Conservation (phyloP, 23 tunicate genomes). For the Clavelina lepadiformis region DNA sequence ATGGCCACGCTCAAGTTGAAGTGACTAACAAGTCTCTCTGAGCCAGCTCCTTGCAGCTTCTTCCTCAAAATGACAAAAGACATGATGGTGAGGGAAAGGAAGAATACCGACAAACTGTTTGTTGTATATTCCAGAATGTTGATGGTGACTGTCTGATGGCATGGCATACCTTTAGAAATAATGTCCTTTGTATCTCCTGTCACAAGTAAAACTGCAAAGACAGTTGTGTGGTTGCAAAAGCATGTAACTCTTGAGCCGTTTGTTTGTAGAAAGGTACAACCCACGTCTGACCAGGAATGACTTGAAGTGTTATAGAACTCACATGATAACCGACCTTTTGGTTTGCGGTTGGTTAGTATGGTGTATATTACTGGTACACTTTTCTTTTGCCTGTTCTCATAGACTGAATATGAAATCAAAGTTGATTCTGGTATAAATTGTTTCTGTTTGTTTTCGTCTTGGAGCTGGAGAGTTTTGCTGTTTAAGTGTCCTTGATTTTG, state of each 20-base stretch:
- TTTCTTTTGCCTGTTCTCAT: not conserved
- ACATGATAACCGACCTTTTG: slow-evolving; percentile 5
- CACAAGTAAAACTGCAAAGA: slow-evolving; percentile 29
- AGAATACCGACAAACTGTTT: slow-evolving; percentile 13
- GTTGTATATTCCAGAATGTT: slow-evolving; percentile 9
- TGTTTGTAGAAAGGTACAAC: slow-evolving; percentile 3
- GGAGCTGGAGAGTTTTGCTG: not conserved
- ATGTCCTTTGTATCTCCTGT: not conserved
- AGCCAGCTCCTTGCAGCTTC: not conserved
- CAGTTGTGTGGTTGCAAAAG: slow-evolving; percentile 39
- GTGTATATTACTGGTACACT: slow-evolving; percentile 29
- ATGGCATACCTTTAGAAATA: not conserved
- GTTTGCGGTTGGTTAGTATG: not conserved
- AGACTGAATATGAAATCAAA: slow-evolving; percentile 18
- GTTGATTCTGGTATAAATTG: slow-evolving; percentile 3
- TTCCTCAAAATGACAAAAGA: not conserved
- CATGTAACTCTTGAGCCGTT: slow-evolving; percentile 3
- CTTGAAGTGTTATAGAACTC: slow-evolving; percentile 10
- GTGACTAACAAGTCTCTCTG: slow-evolving; percentile 9
- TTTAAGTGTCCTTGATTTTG: not conserved
- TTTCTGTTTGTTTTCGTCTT: not conserved
- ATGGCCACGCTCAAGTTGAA: slow-evolving; percentile 22
- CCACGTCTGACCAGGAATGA: slow-evolving; percentile 10
- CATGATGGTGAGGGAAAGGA: slow-evolving; percentile 5
- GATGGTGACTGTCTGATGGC: not conserved